Evolutionary conservation across 2,888 invertebrate species (phyloP), one percentile per base, ranked within the genome.

Genomic region (Hylaea fasciaria): DNA sequence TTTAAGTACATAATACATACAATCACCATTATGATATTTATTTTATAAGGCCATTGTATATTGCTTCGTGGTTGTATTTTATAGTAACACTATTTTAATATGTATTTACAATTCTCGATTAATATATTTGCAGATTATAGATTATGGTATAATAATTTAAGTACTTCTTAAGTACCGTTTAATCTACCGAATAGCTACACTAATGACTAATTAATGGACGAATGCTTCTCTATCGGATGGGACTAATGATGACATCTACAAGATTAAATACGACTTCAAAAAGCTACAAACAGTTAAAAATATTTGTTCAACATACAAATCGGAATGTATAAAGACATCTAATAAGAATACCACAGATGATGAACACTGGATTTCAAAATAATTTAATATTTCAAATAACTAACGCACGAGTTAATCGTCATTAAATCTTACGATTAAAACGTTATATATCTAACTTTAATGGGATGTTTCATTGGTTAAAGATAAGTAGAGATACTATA

Each of bases 161-260:
- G 86, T 89, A 91, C 90, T 89, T 89, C 75, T 81, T 86, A 91
- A 89, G 89, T 86, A 89, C 87, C 63, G 63, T 72, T 69, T 78
- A 72, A 70, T 73, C 74, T 81, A 80, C 43, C n/a, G 37, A 79
- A 72, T 72, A 75, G 67, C 77, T 85, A 87, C 46, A 70, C 89
- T 91, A 91, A 80, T 91, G 91, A 91, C 91, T 91, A 91, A 80
- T 82, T 85, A 85, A 89, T 91, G 91, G 91, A 91, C 91, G 91
- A 88, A 91, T 88, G 85, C 76, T 78, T 86, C 87, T 68, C 83
- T 83, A 85, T 70, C 79, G 85, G 83, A 86, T 87, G 83, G 83
- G 78, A 71, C 75, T 82, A 81, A 73, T 65, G 70, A 67, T 72
- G 70, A 76, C 72, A 50, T 47, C 43, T 57, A 62, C 51, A 56